Conservation (phyloP, 2,888 invertebrate species). For the Poecilus cupreus region DNA sequence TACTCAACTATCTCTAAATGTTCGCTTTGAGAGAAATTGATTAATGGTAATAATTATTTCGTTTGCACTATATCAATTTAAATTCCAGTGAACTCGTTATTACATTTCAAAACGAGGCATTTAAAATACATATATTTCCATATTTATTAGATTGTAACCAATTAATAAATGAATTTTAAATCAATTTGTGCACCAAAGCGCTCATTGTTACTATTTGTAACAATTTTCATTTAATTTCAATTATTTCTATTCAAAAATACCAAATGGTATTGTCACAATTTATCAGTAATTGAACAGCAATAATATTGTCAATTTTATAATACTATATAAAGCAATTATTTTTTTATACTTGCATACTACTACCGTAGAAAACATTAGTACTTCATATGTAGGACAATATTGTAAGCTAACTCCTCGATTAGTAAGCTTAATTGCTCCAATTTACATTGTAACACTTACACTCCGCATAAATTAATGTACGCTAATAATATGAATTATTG, state of each 20-base stretch:
- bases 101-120: conserved; percentile 3
- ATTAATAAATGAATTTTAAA: conserved; percentile 20
- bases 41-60: conserved; percentile 5
- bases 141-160: conserved; percentile 15
- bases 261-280: not conserved
- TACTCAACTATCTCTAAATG: no score
- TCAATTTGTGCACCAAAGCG: conserved; percentile 21
- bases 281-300: not conserved
- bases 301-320: no score
- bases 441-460: not conserved
- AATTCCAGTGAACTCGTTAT: conserved; percentile 3
- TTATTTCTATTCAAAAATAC: not conserved
- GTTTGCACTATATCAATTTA: conserved; percentile 13
- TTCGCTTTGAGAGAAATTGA: not conserved
- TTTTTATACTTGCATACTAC: no score
- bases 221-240: conserved; percentile 5
- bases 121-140: conserved; percentile 27
- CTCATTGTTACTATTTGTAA: not conserved
- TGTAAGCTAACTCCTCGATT: not conserved
- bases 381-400: not conserved
- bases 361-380: no score
- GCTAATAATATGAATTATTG: conserved; percentile 23
- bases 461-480: conserved; percentile 3
- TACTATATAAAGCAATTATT: no score
- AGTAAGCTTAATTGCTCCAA: not conserved